Base-by-base conservation (phyloP, 1,140 invertebrate species). In the Laodelphax striatellus region DNA sequence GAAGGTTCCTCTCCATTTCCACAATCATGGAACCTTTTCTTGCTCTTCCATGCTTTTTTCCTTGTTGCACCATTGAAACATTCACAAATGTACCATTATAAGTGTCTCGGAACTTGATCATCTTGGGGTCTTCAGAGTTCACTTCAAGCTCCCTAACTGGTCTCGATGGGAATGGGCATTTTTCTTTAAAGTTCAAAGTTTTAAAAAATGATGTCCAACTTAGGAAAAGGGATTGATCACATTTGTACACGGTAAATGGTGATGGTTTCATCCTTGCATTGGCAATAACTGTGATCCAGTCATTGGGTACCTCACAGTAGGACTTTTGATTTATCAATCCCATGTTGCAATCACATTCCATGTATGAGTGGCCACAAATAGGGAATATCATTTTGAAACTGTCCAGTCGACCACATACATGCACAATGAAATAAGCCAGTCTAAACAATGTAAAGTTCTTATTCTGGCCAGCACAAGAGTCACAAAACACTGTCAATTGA, bases 371-470 rank as follows among this genome's bases (percentile, higher is more conserved):
- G 5, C 67, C 67, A 56, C 58, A 55, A 55, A 68, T 63, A 6
- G 64, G 64, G 44, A 66, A 67, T 58, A 60, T 64, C 43, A 66
- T 55, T 65, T 55, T 67, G 43, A 67, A 43, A 22, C 62, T 63
- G 10, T 67, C 63, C 41, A 66, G 61, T 11, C 22, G 31, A 55
- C 60, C 60, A 2, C 24, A 60, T 21, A 53, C 17, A 38, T 58
- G 17, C 42, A 46, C 46, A 21, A 53, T 14, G 24, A 17, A 53
- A 53, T 53, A 21, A 14, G 19, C 14, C 17, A 53, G 14, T 53
- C 63, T 61, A 57, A 69, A 63, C n/a, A 67, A 38, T 5, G 62
- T 69, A 59, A 62, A 67, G 58, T 70, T 68, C 52, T 70, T 69
- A 63, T 71, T 69, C 58, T 68, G 67, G 10, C 65, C 67, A 31